Conservation (phyloP, 2,113 vertebrate species). For the Pygoscelis antarcticus region DNA sequence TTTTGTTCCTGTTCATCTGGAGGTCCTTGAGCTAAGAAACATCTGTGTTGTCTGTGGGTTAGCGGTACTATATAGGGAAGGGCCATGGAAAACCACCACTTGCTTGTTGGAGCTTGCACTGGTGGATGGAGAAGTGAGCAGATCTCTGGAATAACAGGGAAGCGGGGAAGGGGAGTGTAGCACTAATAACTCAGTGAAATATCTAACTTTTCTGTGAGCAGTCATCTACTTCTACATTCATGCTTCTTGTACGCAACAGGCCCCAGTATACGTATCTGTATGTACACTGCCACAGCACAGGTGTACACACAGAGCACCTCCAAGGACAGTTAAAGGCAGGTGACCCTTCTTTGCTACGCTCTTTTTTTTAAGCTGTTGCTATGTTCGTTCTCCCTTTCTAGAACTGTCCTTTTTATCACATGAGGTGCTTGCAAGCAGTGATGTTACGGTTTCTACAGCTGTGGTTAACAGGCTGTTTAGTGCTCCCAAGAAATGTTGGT, state of each 20-base stretch:
- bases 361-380: background rate
- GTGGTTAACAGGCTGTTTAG: background rate
- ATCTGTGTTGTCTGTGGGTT: background rate
- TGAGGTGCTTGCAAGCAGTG: background rate
- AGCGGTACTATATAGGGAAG: background rate
- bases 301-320: background rate
- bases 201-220: background rate
- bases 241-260: background rate
- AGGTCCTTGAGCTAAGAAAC: background rate
- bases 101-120: background rate
- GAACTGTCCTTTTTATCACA: background rate
- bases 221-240: background rate
- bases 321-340: background rate
- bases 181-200: background rate
- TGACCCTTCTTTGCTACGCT: background rate
- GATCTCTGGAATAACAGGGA: background rate
- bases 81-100: background rate
- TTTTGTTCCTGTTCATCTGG: background rate
- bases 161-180: background rate
- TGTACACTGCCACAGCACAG: accelerated
- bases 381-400: background rate
- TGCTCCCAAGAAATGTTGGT: background rate
- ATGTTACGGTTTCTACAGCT: background rate
- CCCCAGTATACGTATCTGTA: background rate
- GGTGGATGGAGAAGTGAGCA: background rate